Base-by-base conservation (phyloP, 2,113 vertebrate genomes). In the Condylura cristata region DNA sequence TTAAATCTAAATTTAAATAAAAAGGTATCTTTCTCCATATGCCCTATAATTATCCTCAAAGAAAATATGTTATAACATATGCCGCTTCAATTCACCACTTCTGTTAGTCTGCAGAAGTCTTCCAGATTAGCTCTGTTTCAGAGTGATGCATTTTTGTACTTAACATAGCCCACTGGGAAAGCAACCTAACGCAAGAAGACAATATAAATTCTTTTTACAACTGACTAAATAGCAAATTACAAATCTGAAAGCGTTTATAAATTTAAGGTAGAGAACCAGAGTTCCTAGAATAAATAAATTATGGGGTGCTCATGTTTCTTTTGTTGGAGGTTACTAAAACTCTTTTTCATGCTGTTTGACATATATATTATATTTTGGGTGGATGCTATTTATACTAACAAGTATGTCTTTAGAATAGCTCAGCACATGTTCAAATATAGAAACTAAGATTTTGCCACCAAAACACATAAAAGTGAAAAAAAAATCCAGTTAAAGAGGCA, bases 331-430 rank as follows among this genome's bases (percentile, higher is more conserved):
- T 96, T 93, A 94, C 24, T 93, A 46, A 94, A 76, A n/a, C 94
- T 0, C 81, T 95, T 96, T 76, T 75, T 86, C 93, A 4, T 68
- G 44, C 7, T 60, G 6, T 90, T 97, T 97, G 75, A 96, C 28
- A 61, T 51, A 87, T 83, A 89, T 75, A 44, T 75, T 0, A 66
- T 75, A 93, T 95, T 70, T 89, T 93, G 95, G 96, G 41, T 70
- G 75, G 70, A 84, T 20, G 39, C 81, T 95, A 95, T 96, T 92
- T 88, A 1, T 41, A 87, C 30, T 84, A 66, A 94, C 53, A 81
- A 8, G 2, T 4, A 0, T 65, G n/a, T 68, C 14, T 96, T 96
- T 95, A 80, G 48, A 93, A 32, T 48, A 92, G 3, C 1, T 93
- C 70, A 11, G 1, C 86, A 81, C 65, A 95, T 81, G 20, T 83